These are phyloP conservation scores for Ooceraea biroi DNA, from an alignment of 1,140 invertebrate genomes.

Conservation along the genomic window DNA sequence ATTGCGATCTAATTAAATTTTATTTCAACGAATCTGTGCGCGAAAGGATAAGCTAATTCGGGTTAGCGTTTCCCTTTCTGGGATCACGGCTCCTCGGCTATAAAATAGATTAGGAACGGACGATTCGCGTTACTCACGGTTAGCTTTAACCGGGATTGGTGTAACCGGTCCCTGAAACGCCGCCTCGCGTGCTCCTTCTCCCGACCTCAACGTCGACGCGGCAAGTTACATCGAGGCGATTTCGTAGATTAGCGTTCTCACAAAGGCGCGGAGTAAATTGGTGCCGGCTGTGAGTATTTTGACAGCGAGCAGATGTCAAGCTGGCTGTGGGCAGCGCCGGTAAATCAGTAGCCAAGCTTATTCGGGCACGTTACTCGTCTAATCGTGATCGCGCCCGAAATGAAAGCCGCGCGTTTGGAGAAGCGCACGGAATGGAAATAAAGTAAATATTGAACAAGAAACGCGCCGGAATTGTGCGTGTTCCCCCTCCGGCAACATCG, in stretches of 20 bases:
- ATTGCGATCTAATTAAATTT: conserved; percentile 1
- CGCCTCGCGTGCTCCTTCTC: conserved; percentile 32
- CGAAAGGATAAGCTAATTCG: not conserved
- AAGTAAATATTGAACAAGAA: conserved; percentile 10
- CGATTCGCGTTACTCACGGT: conserved; percentile 51
- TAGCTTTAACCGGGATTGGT: conserved; percentile 59
- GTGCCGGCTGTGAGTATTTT: conserved; percentile 28
- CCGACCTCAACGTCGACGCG: too few species aligned
- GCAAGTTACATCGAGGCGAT: conserved; percentile 31
- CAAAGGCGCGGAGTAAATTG: conserved; percentile 34
- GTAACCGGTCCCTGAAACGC: conserved; percentile 42
- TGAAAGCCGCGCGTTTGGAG: too few species aligned
- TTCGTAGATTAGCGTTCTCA: conserved; percentile 53
- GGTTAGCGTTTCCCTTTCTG: conserved; percentile 28
- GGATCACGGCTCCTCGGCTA: conserved; percentile 29
- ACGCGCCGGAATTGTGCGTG: not conserved
- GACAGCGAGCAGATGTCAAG: conserved; percentile 49
- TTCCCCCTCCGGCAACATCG: not conserved
- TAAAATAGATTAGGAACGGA: conserved; percentile 56
- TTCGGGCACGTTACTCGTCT: conserved; percentile 5
- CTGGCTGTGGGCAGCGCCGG: not conserved
- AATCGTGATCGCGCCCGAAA: not conserved
- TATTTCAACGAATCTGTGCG: conserved; percentile 13
- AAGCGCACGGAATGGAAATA: not conserved
- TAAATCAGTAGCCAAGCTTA: conserved; percentile 37